Conservation (phyloP, 2,888 invertebrate genomes). For the Germaria angustata region DNA sequence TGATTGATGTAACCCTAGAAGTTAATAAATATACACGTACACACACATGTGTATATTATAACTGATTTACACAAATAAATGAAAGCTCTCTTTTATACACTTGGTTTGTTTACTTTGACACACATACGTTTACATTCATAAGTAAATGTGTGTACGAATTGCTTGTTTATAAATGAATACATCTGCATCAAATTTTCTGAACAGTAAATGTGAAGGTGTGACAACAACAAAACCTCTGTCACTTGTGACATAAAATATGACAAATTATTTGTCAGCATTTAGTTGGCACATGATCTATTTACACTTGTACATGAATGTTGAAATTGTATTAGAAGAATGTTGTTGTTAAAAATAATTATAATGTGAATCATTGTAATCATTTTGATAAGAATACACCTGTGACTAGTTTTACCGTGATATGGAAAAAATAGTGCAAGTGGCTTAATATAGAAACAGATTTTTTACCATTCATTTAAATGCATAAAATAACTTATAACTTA, state of each 20-base stretch:
- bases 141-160: background rate
- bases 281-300: constrained; percentile 51
- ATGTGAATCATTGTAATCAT: constrained; percentile 6
- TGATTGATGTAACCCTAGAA: too few relatives aligned
- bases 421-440: too few relatives aligned
- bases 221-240: constrained; percentile 62
- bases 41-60: too few relatives aligned
- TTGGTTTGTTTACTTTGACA: background rate
- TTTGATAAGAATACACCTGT: background rate
- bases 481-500: too few relatives aligned
- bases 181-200: constrained; percentile 45
- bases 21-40: too few relatives aligned
- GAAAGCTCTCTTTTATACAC: background rate
- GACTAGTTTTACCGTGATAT: background rate
- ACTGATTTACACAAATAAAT: background rate
- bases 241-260: constrained; percentile 60
- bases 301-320: background rate
- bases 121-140: background rate
- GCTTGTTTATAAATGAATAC: constrained; percentile 20
- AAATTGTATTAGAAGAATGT: background rate
- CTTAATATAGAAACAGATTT: too few relatives aligned
- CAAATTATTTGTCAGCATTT: constrained; percentile 65
- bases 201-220: constrained; percentile 61
- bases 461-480: too few relatives aligned
- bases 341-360: constrained; percentile 11